Evolutionary conservation across 1,140 invertebrate genomes (phyloP).

Genomic region (Metopolophium dirhodum): DNA sequence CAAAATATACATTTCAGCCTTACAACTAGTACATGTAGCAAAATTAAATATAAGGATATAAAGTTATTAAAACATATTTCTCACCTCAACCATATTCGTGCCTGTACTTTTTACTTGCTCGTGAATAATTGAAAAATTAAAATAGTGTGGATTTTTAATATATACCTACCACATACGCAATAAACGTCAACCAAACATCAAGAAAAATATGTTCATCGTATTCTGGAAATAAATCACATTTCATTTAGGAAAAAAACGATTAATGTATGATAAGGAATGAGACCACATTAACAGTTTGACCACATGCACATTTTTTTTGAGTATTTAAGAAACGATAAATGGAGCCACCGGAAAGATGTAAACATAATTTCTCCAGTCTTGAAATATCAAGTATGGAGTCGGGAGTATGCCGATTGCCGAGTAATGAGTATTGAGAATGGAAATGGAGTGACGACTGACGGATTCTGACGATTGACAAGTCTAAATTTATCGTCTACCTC

Average conservation of each 20-base stretch:
- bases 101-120: neutral
- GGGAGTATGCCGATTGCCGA: too few relatives aligned
- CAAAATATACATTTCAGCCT: neutral
- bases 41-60: neutral
- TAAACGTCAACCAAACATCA: neutral
- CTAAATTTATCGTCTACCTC: neutral
- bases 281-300: neutral
- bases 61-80: neutral
- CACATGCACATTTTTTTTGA: neutral
- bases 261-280: neutral
- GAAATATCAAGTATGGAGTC: neutral
- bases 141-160: neutral
- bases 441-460: too few relatives aligned
- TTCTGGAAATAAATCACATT: neutral
- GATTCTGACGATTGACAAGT: too few relatives aligned
- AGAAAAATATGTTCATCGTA: neutral
- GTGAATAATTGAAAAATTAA: neutral
- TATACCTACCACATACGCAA: neutral
- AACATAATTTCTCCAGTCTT: slow-evolving; percentile 22
- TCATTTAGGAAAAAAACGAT: neutral
- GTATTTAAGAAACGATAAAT: neutral
- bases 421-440: too few relatives aligned
- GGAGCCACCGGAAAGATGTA: neutral
- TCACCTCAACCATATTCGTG: slow-evolving; percentile 34
- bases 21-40: neutral